Evolutionary conservation across 1,140 invertebrate species (phyloP).

Genomic region (Parapsyche elsis): DNA sequence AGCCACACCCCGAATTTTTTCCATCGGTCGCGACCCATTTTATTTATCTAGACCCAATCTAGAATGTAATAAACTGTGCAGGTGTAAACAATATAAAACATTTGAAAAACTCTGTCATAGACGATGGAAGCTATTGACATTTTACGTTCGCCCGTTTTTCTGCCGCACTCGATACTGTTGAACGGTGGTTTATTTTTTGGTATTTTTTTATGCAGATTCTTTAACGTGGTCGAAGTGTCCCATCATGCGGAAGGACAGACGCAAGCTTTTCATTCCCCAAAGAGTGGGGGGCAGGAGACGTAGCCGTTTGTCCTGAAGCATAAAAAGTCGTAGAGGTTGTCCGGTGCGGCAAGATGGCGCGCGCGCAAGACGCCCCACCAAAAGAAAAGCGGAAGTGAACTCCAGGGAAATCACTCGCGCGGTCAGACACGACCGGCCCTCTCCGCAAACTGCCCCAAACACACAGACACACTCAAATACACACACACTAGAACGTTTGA

Average conservation of each 20-base stretch:
- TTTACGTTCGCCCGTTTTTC: too few relatives aligned
- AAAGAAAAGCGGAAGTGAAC: constrained; percentile 42
- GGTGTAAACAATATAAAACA: too few relatives aligned
- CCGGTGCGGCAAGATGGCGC: background rate
- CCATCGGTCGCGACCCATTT: too few relatives aligned
- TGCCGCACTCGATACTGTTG: background rate
- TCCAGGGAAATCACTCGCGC: constrained; percentile 43
- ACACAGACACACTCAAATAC: too few relatives aligned
- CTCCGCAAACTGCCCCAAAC: background rate
- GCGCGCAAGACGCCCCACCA: background rate
- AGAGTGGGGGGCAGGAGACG: background rate
- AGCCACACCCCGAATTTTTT: too few relatives aligned
- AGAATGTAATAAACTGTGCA: too few relatives aligned
- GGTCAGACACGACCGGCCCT: constrained; percentile 28
- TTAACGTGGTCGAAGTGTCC: background rate
- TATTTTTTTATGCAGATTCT: background rate
- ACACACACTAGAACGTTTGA: too few relatives aligned
- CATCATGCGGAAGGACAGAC: background rate
- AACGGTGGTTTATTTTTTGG: background rate
- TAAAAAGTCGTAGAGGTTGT: background rate
- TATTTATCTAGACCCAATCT: too few relatives aligned
- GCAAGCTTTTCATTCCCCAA: background rate
- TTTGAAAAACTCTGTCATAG: too few relatives aligned
- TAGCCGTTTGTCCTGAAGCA: background rate
- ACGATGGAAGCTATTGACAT: too few relatives aligned